Conservation (phyloP, 2,113 vertebrate species). For the Rhegmatorhina hoffmannsi region DNA sequence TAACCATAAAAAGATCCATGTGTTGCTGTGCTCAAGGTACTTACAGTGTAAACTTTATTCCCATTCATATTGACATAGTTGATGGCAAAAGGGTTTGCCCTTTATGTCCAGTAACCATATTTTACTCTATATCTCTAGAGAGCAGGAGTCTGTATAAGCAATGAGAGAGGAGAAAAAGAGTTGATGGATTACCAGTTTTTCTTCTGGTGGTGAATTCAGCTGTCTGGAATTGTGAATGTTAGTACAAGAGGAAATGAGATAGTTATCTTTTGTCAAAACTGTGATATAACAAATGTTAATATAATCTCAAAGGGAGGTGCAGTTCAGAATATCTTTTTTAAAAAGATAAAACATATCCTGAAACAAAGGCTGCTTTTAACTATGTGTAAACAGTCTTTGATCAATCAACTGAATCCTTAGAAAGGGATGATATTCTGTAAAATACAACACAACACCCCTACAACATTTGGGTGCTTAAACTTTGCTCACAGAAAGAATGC, state of each 20-base stretch:
- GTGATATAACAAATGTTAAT: conserved; percentile 48
- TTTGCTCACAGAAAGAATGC: neutral
- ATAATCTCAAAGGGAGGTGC: conserved; percentile 37
- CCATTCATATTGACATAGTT: conserved; percentile 6
- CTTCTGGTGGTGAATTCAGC: conserved; percentile 43
- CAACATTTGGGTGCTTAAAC: neutral
- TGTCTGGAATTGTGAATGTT: conserved; percentile 3
- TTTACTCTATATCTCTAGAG: conserved; percentile 27
- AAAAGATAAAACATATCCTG: conserved; percentile 26
- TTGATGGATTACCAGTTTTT: conserved; percentile 43
- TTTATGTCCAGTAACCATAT: conserved; percentile 34
- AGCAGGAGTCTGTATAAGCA: conserved; percentile 43
- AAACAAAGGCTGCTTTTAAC: conserved; percentile 51
- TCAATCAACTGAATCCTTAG: conserved; percentile 36
- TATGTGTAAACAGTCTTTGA: conserved; percentile 58
- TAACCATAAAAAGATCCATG: conserved; percentile 1
- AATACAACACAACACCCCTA: conserved; percentile 6
- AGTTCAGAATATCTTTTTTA: conserved; percentile 2
- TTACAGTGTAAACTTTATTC: conserved; percentile 45
- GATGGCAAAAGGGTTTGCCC: conserved; percentile 34
- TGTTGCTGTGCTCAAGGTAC: neutral
- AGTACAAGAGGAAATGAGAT: conserved; percentile 40
- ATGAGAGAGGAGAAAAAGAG: neutral
- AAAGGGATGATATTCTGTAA: neutral
- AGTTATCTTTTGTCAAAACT: conserved; percentile 51